Percentiles rank a stretch among this genome's conserved stretches.
Conservation (phyloP, 2,113 vertebrate species). For the Bothrops jararaca region DNA sequence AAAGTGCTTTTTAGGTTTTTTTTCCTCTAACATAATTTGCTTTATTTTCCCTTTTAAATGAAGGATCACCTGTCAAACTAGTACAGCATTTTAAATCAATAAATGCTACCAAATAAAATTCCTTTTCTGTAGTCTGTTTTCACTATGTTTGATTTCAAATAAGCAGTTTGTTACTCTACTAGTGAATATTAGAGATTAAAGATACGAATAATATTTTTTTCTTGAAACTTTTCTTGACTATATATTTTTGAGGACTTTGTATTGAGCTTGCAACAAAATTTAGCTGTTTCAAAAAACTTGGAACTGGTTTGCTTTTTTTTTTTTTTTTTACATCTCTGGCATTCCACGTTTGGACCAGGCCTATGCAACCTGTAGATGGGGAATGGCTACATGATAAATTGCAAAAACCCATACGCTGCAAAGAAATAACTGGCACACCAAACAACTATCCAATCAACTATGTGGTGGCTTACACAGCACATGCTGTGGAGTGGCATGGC, state of each 20-base stretch:
- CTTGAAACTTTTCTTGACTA: not conserved
- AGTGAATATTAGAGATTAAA: not conserved
- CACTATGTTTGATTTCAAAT: not conserved
- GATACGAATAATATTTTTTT: too few species aligned
- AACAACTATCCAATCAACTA: not conserved
- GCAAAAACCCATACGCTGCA: not conserved
- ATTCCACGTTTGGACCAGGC: not conserved
- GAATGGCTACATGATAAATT: not conserved
- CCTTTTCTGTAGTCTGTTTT: conserved; percentile 40
- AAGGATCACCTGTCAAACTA: conserved; percentile 35
- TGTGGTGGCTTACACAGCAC: not conserved
- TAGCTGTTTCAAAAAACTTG: not conserved
- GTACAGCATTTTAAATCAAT: conserved; percentile 32
- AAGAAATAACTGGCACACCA: not conserved
- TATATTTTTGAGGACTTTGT: not conserved
- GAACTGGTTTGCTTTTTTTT: not conserved
- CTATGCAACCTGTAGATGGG: not conserved
- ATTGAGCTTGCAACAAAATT: not conserved
- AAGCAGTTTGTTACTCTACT: not conserved
- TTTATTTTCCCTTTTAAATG: conserved; percentile 21
- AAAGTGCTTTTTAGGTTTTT: conserved; percentile 17
- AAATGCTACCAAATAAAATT: conserved; percentile 63
- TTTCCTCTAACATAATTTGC: conserved; percentile 11
- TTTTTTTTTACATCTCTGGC: not conserved
- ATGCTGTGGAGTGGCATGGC: not conserved